These are phyloP conservation scores for Eumacrocentrus americanus DNA, from an alignment of 2,888 invertebrate genomes.

Conservation along the genomic window DNA sequence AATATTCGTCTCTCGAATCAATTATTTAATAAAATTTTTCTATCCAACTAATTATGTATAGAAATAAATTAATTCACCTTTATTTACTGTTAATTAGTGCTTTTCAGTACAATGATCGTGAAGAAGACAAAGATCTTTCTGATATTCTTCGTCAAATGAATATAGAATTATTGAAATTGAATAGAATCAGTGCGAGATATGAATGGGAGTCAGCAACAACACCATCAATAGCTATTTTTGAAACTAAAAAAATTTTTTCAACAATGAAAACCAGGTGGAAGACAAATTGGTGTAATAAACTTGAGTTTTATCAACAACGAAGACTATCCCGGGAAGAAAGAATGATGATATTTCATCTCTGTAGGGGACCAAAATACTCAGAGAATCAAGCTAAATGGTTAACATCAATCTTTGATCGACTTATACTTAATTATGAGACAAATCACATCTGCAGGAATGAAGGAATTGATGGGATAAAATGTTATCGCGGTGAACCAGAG, in stretches of 20 bases:
- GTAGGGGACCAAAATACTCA: conserved; percentile 69
- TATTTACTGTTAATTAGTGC: no score
- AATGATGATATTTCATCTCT: conserved; percentile 66
- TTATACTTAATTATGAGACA: conserved; percentile 68
- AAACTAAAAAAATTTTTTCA: conserved; percentile 31
- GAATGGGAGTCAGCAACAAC: conserved; percentile 39
- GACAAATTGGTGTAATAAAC: conserved; percentile 36
- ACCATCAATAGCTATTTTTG: conserved; percentile 28
- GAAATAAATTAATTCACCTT: no score
- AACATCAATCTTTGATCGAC: conserved; percentile 62
- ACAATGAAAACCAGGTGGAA: conserved; percentile 33
- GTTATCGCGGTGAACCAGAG: conserved; percentile 70
- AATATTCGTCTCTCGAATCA: no score
- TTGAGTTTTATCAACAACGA: conserved; percentile 18
- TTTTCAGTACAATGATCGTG: no score
- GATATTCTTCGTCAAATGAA: no score
- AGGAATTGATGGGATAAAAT: conserved; percentile 47
- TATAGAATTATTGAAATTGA: conserved; percentile 34
- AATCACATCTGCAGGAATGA: conserved; percentile 60
- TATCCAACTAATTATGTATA: no score
- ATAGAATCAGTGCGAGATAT: conserved; percentile 35
- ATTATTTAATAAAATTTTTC: no score
- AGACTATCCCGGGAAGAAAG: neutral
- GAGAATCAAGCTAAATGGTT: conserved; percentile 65
- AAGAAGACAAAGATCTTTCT: no score